Conservation (phyloP, 2,888 invertebrate species). For the Eumerus sabulonum region DNA sequence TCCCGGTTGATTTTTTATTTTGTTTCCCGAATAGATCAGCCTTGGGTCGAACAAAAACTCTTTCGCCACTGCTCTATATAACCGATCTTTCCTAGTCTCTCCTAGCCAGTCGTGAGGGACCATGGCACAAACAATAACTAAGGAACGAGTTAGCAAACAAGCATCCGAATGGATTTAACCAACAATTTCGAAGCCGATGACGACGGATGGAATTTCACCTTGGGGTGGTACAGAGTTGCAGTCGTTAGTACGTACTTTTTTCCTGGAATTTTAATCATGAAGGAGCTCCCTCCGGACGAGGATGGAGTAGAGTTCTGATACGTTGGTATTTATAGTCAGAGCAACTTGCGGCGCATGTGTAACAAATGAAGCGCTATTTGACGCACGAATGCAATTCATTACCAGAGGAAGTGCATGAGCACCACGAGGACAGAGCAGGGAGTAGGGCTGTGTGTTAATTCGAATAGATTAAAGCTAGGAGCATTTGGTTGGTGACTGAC, state of each 20-base stretch:
- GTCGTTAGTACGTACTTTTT: slow-evolving; percentile 22
- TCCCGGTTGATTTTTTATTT: too few relatives aligned
- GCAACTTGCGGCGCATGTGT: slow-evolving; percentile 49
- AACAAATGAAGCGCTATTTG: slow-evolving; percentile 60
- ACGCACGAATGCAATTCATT: slow-evolving; percentile 58
- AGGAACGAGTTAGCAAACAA: slow-evolving; percentile 3
- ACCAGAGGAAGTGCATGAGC: slow-evolving; percentile 2
- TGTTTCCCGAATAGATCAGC: too few relatives aligned
- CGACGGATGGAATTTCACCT: slow-evolving; percentile 50
- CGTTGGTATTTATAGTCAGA: slow-evolving; percentile 37
- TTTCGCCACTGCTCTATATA: too few relatives aligned
- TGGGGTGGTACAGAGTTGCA: slow-evolving; percentile 24
- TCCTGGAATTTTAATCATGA: slow-evolving; percentile 46
- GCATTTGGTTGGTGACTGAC: slow-evolving; percentile 31
- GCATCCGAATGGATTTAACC: slow-evolving; percentile 12
- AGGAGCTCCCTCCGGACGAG: slow-evolving; percentile 13
- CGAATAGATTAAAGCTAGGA: slow-evolving; percentile 50
- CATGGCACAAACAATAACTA: slow-evolving; percentile 17
- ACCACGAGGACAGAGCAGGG: neutral
- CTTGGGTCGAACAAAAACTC: too few relatives aligned
- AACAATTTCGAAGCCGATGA: too few relatives aligned
- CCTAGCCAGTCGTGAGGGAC: neutral
- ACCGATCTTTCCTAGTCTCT: too few relatives aligned
- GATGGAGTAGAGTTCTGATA: slow-evolving; percentile 8
- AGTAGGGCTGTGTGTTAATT: slow-evolving; percentile 42